These are phyloP conservation scores for Zoanthus gigantus DNA, from an alignment of 92 coral and sea anemone genomes.

Conservation along the genomic window DNA sequence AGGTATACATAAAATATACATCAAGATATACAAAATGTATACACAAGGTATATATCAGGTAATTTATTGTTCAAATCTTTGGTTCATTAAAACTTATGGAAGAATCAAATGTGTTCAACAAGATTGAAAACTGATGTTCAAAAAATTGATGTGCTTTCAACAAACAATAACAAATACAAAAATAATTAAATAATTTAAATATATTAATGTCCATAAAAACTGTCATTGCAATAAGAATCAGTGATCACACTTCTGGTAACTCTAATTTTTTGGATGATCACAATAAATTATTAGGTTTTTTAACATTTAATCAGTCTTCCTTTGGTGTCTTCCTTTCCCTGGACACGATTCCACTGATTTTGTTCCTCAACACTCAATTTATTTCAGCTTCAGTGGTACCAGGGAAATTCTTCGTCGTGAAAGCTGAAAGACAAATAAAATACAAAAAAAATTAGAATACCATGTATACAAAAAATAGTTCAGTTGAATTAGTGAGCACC, in stretches of 20 bases:
- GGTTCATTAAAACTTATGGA: slow-evolving; percentile 16
- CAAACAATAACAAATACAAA: slow-evolving; percentile 8
- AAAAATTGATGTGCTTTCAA: neutral
- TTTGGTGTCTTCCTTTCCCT: slow-evolving; percentile 12
- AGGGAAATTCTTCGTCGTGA: slow-evolving; percentile 11
- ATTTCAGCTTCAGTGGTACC: slow-evolving; percentile 15
- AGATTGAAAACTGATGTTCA: slow-evolving; percentile 18
- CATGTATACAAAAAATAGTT: neutral
- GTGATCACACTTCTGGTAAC: slow-evolving; percentile 18
- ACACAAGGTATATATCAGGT: slow-evolving; percentile 13
- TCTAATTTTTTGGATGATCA: slow-evolving; percentile 3
- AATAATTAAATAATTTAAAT: neutral
- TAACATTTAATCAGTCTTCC: neutral
- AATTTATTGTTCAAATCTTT: slow-evolving; percentile 5
- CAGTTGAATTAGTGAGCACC: slow-evolving; percentile 15
- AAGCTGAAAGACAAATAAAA: slow-evolving; percentile 14
- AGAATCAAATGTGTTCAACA: slow-evolving; percentile 14
- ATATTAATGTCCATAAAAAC: neutral
- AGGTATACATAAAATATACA: slow-evolving; percentile 24
- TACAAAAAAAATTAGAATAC: neutral
- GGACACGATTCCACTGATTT: slow-evolving; percentile 24
- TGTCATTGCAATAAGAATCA: slow-evolving; percentile 8
- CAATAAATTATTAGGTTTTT: neutral
- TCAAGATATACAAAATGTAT: slow-evolving; percentile 25
- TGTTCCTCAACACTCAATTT: slow-evolving; percentile 12